Base-by-base conservation (phyloP, 2,888 invertebrate genomes). In the Salticus scenicus region DNA sequence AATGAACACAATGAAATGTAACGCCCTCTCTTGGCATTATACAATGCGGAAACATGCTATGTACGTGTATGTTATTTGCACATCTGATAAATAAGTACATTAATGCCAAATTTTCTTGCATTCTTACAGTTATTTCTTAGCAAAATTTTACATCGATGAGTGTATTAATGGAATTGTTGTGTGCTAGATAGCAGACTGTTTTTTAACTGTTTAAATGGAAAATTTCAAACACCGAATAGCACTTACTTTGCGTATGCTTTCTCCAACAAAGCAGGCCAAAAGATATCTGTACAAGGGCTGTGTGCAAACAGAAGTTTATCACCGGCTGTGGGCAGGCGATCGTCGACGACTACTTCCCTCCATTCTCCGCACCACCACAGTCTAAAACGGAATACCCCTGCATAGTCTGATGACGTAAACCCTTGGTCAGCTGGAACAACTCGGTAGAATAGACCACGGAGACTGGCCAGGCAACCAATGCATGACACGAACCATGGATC, bases 321-420 rank as follows among this genome's bases (percentile, higher is more conserved):
- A 90, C 96, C 95, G 63, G 97, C 96, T 0, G 96, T 96, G 7
- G 97, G 97, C 86, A 97, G 92, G 28, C 96, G 93, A 91, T 97
- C 97, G 91, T 97, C 97, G 24, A 97, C 96, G 7, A 88, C 28
- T 72, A 95, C 95, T 91, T 97, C 97, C 27, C 95, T 94, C 97
- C 97, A 97, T 90, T 96, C 95, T 0, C 97, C 97, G 90, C 96
- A 96, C 97, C 97, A 97, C 97, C 97, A 97, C 28, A 97, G 92
- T 0, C 97, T 94, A 92, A 97, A 97, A 88, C 97, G 94, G 87
- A 89, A 90, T 51, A 90, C 88, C 28, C 90, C 90, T 5, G 89
- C 89, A 83, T 90, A 91, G 67, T 90, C 89, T 42, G 90, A 89
- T 42, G 93, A 93, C 76, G 93, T 94, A 90, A 97, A 94, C 28